Percentiles rank a stretch among this genome's conserved stretches.
These are phyloP conservation scores for Ceratosolen solmsi DNA, from an alignment of 1,140 invertebrate species.

Conservation along the genomic window DNA sequence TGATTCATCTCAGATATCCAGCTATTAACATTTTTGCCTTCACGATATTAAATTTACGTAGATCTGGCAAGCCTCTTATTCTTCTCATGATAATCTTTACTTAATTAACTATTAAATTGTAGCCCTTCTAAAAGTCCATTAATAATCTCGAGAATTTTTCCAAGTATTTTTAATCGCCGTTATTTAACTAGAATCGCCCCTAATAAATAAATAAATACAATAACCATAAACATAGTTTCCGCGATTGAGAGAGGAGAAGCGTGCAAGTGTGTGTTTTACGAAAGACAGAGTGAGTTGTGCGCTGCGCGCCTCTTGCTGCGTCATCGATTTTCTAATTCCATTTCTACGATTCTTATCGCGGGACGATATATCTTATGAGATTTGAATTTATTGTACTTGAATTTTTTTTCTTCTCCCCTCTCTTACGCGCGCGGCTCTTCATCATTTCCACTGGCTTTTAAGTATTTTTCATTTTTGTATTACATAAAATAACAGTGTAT, in stretches of 20 bases:
- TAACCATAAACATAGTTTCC: not conserved
- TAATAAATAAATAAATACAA: not conserved
- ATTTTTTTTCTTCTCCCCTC: not conserved
- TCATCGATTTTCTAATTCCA: conserved; percentile 44
- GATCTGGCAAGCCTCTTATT: not conserved
- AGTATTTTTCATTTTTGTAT: conserved; percentile 20
- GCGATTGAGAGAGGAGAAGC: not conserved
- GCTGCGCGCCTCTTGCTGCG: not conserved
- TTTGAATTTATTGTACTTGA: conserved; percentile 39
- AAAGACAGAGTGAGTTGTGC: not conserved
- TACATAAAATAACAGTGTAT: conserved; percentile 41
- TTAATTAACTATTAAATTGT: not conserved
- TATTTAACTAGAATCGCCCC: not conserved
- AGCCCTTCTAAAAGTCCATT: not conserved
- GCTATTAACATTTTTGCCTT: not conserved
- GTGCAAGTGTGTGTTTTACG: not conserved
- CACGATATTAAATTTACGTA: not conserved
- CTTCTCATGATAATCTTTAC: not conserved
- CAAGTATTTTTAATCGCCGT: not conserved
- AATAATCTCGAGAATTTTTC: not conserved
- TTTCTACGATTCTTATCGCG: conserved; percentile 41
- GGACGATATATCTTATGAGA: conserved; percentile 28
- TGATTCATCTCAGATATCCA: not conserved
- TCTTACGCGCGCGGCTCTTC: conserved; percentile 27
- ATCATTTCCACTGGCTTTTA: conserved; percentile 41